Percentiles rank a stretch among this genome's conserved stretches.
Evolutionary conservation across 2,888 invertebrate genomes (phyloP).

Genomic region (Agriopis aurantiaria): DNA sequence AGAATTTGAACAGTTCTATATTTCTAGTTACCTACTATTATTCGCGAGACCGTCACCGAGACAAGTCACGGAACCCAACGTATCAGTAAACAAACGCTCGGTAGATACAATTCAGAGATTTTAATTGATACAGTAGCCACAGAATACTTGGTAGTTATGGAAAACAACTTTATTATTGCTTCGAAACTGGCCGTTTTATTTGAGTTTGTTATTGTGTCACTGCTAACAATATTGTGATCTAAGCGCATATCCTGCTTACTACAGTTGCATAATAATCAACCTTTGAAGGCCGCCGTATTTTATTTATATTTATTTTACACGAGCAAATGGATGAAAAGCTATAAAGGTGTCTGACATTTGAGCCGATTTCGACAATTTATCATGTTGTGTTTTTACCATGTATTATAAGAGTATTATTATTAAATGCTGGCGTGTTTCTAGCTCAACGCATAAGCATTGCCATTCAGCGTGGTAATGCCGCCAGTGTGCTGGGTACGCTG

Average conservation of each 20-base stretch:
- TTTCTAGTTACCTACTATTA: too few relatives aligned
- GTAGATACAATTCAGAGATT: constrained; percentile 51
- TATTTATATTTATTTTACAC: constrained; percentile 5
- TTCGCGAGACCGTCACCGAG: background rate
- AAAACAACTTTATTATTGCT: background rate
- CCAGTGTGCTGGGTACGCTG: too few relatives aligned
- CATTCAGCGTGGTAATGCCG: too few relatives aligned
- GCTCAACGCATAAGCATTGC: too few relatives aligned
- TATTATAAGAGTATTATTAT: too few relatives aligned
- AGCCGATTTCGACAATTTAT: background rate
- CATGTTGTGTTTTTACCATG: too few relatives aligned
- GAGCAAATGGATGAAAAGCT: constrained; percentile 8
- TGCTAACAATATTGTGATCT: background rate
- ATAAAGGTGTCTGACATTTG: constrained; percentile 25
- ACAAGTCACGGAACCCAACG: constrained; percentile 26
- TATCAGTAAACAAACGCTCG: constrained; percentile 46
- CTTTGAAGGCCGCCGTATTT: constrained; percentile 8
- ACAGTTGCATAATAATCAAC: constrained; percentile 2
- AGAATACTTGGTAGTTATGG: background rate
- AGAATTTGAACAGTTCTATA: too few relatives aligned
- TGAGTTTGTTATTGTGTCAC: background rate
- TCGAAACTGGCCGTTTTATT: background rate
- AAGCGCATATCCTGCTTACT: background rate
- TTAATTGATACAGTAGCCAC: constrained; percentile 54
- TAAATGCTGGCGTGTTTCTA: too few relatives aligned